Evolutionary conservation across 2,888 invertebrate species (phyloP).

Genomic region (Nemotelus pantherinus): DNA sequence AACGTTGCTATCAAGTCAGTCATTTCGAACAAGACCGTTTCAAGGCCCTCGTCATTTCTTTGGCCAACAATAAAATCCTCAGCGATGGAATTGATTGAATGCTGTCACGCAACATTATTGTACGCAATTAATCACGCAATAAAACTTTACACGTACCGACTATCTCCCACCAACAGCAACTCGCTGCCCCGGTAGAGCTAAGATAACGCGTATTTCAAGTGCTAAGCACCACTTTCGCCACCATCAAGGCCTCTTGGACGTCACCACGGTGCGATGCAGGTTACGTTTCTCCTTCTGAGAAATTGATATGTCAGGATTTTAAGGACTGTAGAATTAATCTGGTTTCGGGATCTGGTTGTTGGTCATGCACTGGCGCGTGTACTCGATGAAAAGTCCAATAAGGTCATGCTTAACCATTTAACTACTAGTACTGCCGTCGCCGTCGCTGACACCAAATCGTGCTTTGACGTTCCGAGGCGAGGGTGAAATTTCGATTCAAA

Average conservation of each 20-base stretch:
- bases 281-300: conserved; percentile 43
- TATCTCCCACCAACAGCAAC: neutral
- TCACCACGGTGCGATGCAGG: conserved; percentile 19
- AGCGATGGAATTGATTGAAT: conserved; percentile 35
- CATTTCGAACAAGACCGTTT: conserved; percentile 10
- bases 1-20: neutral
- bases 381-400: conserved; percentile 45
- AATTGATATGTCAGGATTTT: conserved; percentile 49
- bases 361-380: conserved; percentile 46
- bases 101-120: conserved; percentile 45
- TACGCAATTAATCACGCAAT: conserved; percentile 50
- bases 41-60: conserved; percentile 15
- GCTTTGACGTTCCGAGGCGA: neutral
- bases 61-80: conserved; percentile 32
- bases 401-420: neutral
- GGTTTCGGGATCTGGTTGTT: conserved; percentile 47
- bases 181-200: neutral
- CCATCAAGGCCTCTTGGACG: conserved; percentile 21
- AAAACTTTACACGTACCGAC: conserved; percentile 35
- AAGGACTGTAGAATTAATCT: conserved; percentile 46
- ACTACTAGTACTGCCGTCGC: neutral
- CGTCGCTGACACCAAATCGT: neutral
- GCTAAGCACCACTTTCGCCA: conserved; percentile 43
- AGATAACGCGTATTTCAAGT: conserved; percentile 30
- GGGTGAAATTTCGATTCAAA: neutral